Evolutionary conservation across 2,113 vertebrate genomes (phyloP), one percentile per base, ranked within the genome.

Genomic region (Athene cunicularia): DNA sequence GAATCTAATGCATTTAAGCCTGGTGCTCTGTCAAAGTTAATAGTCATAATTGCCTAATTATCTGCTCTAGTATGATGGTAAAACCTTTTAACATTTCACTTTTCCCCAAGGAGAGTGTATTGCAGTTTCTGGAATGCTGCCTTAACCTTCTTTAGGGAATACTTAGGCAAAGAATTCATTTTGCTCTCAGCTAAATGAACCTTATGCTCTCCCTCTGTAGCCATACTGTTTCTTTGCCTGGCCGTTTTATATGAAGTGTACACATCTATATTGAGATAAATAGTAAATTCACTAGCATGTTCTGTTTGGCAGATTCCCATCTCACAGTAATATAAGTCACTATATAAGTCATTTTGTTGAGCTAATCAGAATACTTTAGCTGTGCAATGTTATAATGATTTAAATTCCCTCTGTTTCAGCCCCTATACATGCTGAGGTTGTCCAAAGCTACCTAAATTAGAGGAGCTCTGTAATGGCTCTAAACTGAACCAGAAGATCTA

Each of bases 11-110:
- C 95, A 95, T 97, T 98, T 97, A 97, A 97, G 93, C 59, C 91
- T 94, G 85, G 93, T 96, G 94, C 95, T 98, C 97, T 98, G 97
- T 98, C 98, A 98, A 98, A 97, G 97, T 97, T 98, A 98, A 98
- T 98, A 98, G 97, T 96, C 83, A 96, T 98, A 98, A 98, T 98
- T 98, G 88, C 95, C 96, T 98, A 98, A 98, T 98, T 98, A 98
- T 98, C 96, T 97, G 96, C 96, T 98, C 92, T 94, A 96, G 90
- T 94, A 96, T 98, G 96, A 98, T 97, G 94, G 95, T 97, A 98
- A 98, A 98, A 97, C 96, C 98, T 98, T 98, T 98, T 97, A 98
- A 98, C 97, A 98, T 98, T 97, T 98, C 88, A 87, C 91, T 98
- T 98, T 93, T 94, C 98, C 96, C 97, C 84, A 94, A 98, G 97